Conservation (phyloP, 2,888 invertebrate genomes). For the Drosophila lutescens region DNA sequence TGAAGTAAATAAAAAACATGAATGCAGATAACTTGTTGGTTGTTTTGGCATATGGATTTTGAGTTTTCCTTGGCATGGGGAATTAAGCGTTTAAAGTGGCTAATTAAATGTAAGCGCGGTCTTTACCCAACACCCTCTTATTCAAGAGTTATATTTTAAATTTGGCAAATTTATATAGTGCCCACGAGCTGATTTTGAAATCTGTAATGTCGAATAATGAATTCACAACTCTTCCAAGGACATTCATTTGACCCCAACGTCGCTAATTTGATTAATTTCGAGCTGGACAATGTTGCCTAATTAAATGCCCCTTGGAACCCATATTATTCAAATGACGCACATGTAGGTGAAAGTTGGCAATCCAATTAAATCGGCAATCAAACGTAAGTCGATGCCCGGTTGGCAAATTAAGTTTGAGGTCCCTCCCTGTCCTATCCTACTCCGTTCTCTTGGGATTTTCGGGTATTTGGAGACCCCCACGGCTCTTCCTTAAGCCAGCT, state of each 20-base stretch:
- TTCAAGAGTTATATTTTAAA: too few species aligned
- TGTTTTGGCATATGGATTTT: constrained; percentile 17
- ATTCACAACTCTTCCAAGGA: neutral
- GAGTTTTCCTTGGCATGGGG: constrained; percentile 8
- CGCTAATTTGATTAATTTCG: constrained; percentile 19
- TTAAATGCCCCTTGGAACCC: constrained; percentile 20
- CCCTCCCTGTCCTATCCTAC: neutral
- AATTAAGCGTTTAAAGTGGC: neutral
- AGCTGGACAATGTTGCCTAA: constrained; percentile 14
- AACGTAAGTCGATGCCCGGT: constrained; percentile 34
- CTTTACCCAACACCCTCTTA: too few species aligned
- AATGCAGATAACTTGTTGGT: constrained; percentile 16
- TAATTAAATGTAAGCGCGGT: neutral
- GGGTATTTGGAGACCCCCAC: constrained; percentile 8
- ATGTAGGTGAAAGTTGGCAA: constrained; percentile 36
- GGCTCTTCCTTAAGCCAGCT: constrained; percentile 19
- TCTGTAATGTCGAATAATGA: neutral
- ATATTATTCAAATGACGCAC: constrained; percentile 45
- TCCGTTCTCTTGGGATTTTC: constrained; percentile 20
- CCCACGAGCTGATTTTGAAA: too few species aligned
- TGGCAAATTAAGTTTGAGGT: constrained; percentile 37
- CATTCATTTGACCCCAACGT: neutral
- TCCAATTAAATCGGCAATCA: constrained; percentile 52
- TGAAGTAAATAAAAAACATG: constrained; percentile 10
- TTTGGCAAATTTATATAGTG: too few species aligned